Base-by-base conservation (phyloP, 2,113 vertebrate genomes). In the Epinephelus moara region DNA sequence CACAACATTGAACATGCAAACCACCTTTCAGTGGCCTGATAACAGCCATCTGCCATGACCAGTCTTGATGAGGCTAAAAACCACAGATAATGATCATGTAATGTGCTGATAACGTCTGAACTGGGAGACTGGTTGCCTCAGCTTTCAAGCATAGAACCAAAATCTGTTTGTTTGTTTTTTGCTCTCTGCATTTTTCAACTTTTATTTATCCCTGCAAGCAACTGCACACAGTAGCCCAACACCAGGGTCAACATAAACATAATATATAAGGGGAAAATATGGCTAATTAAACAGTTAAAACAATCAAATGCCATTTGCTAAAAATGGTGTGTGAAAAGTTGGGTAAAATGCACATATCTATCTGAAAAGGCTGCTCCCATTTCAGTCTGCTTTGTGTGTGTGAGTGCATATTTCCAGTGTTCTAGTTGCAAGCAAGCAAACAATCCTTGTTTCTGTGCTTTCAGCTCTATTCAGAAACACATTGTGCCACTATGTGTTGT, bases 371-470 rank as follows among this genome's bases (percentile, higher is more conserved):
- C 33, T 7, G 3, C 30, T 75, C 49, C 1, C 10, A 21, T 55
- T 53, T 55, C 61, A 11, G 6, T 37, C 30, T 25, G 18, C 3
- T 30, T 30, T 42, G 14, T 13, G 33, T 63, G 60, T 4, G 5
- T 25, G 6, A 11, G 33, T 17, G 33, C 18, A 37, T 19, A 30
- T 42, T 23, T 67, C 19, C 18, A 49, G 55, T 18, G 63, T 45
- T 72, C 23, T 15, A 37, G 18, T 30, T 66, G 6, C 6, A 70
- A 72, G 45, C 18, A 55, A 75, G 52, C 15, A 52, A 19, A 45
- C 81, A 17, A 8, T 53, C 12, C 21, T 13, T 72, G 67, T 62
- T 55, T 67, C 2, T 27, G 49, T 75, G 57, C 60, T 33, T 21
- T n/a, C 17, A 50, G 62, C 69, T 72, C 2, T 27, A 13, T 62